Conservation (phyloP, 2,888 invertebrate genomes). For the Harpalus rufipes region DNA sequence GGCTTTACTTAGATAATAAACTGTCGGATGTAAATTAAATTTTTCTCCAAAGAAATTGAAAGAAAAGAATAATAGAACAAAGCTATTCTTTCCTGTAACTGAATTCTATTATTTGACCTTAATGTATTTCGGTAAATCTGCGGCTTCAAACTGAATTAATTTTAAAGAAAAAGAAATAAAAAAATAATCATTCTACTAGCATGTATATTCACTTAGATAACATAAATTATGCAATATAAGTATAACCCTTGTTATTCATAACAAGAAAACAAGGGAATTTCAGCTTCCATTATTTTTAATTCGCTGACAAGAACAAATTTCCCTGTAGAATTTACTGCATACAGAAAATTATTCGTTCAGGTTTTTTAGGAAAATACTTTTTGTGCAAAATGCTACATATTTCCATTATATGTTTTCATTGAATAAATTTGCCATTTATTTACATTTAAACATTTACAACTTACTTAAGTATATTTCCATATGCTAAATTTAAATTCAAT, state of each 20-base stretch:
- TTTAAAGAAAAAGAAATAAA: neutral
- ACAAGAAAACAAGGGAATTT: slow-evolving; percentile 2
- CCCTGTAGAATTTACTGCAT: slow-evolving; percentile 8
- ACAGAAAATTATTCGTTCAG: slow-evolving; percentile 7
- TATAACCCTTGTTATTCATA: neutral
- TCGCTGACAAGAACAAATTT: slow-evolving; percentile 15
- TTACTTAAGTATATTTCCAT: too few relatives aligned
- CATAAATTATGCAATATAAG: neutral
- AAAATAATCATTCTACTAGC: neutral
- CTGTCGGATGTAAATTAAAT: slow-evolving; percentile 2
- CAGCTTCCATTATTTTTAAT: slow-evolving; percentile 14
- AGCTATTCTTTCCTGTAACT: slow-evolving; percentile 24
- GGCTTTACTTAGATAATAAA: neutral
- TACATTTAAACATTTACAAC: too few relatives aligned
- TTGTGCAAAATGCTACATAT: neutral
- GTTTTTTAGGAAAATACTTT: neutral
- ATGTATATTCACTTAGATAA: slow-evolving; percentile 1
- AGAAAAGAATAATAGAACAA: slow-evolving; percentile 15
- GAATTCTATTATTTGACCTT: slow-evolving; percentile 28
- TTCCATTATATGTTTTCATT: too few relatives aligned
- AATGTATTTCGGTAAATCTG: slow-evolving; percentile 25
- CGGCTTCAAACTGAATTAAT: neutral
- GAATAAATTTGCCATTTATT: too few relatives aligned
- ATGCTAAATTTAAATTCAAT: too few relatives aligned
- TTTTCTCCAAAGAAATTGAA: neutral